phyloP scores from a whole-genome alignment of 1,140 invertebrate genomes.

The Zaprionus taronus region DNA sequence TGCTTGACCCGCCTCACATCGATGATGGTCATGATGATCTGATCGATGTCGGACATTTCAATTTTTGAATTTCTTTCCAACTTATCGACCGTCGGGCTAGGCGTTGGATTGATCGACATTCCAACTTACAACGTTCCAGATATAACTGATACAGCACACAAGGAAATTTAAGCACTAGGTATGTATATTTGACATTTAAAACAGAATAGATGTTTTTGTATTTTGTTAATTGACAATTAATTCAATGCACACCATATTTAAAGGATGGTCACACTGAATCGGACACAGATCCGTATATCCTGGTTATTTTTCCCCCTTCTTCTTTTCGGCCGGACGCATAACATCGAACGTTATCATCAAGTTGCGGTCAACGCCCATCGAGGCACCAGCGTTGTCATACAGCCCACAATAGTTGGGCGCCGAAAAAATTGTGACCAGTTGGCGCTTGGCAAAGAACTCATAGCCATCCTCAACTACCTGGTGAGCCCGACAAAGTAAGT shows the following conservation, averaged over 20 bases:
- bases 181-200: slow-evolving; percentile 1
- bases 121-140: neutral
- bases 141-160: slow-evolving; percentile 18
- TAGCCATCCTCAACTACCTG: slow-evolving; percentile 99
- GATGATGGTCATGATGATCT: slow-evolving; percentile 60
- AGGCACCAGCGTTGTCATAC: slow-evolving; percentile 98
- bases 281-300: neutral
- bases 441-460: slow-evolving; percentile 98
- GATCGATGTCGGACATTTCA: slow-evolving; percentile 56
- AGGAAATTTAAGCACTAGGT: slow-evolving; percentile 25
- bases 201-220: neutral
- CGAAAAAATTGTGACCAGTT: slow-evolving; percentile 98
- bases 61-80: too few relatives aligned
- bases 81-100: neutral
- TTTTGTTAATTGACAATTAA: slow-evolving; percentile 23
- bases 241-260: neutral
- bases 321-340: neutral
- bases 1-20: slow-evolving; percentile 98
- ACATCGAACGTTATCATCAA: slow-evolving; percentile 96
- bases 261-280: neutral
- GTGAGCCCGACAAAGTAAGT: slow-evolving; percentile 97
- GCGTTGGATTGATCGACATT: neutral
- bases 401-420: slow-evolving; percentile 88
- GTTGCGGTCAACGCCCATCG: slow-evolving; percentile 99
- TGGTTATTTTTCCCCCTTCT: neutral